Evolutionary conservation across 2,888 invertebrate species (phyloP).

Genomic region (Drosophila mulleri): DNA sequence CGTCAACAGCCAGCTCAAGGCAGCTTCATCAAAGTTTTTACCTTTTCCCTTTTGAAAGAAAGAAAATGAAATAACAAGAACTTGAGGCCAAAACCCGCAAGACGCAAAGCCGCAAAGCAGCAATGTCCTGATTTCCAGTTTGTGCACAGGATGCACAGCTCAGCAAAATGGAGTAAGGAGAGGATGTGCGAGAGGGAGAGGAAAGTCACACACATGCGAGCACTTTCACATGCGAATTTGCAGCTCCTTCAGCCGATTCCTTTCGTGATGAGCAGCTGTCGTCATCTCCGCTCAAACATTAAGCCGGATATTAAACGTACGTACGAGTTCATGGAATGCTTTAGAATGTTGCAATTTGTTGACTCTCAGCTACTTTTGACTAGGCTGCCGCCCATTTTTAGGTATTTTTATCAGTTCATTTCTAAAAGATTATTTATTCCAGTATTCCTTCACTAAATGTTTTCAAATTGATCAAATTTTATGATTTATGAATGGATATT

Average conservation of each 20-base stretch:
- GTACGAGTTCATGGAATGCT: background rate
- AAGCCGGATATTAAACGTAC: slow-evolving; percentile 47
- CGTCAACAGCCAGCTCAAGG: slow-evolving; percentile 2
- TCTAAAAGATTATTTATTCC: too few species aligned
- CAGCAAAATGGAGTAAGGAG: background rate
- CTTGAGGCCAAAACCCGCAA: slow-evolving; percentile 6
- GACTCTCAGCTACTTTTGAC: background rate
- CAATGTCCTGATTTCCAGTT: slow-evolving; percentile 3
- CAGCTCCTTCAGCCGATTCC: background rate
- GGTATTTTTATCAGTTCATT: too few species aligned
- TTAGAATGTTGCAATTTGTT: background rate
- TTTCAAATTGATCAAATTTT: too few species aligned
- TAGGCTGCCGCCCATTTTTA: background rate
- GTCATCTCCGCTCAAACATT: slow-evolving; percentile 8
- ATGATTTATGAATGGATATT: too few species aligned
- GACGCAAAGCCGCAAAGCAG: slow-evolving; percentile 9
- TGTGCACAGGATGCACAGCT: slow-evolving; percentile 1
- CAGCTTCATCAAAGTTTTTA: slow-evolving; percentile 21
- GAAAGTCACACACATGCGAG: background rate
- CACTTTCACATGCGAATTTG: slow-evolving; percentile 9
- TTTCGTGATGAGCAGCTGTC: slow-evolving; percentile 1
- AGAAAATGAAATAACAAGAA: background rate
- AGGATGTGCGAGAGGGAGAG: background rate
- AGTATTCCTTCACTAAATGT: too few species aligned
- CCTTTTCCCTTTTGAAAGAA: background rate